These are phyloP conservation scores for Rhabdomys dilectus DNA, from an alignment of 2,113 vertebrate species.

Conservation along the genomic window DNA sequence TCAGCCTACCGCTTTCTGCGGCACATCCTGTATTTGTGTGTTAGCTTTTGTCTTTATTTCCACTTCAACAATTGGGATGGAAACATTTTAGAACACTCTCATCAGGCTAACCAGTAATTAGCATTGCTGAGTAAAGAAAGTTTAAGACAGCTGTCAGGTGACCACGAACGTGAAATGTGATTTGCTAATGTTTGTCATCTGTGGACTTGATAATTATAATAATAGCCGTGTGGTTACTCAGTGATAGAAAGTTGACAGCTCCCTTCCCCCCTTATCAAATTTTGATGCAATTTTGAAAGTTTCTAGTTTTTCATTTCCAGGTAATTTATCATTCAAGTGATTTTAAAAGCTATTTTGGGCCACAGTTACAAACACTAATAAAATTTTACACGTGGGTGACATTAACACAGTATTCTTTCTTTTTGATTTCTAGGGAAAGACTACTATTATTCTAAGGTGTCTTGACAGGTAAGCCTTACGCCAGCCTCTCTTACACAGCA, in stretches of 20 bases:
- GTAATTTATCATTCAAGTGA: slow-evolving; percentile 73
- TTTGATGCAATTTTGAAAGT: slow-evolving; percentile 73
- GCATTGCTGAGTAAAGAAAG: slow-evolving; percentile 58
- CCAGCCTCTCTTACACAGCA: slow-evolving; percentile 47
- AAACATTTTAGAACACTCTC: slow-evolving; percentile 70
- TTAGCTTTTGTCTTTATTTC: slow-evolving; percentile 78
- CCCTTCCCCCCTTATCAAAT: slow-evolving; percentile 78
- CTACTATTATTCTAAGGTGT: slow-evolving; percentile 94
- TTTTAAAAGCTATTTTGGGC: slow-evolving; percentile 75
- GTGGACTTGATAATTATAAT: slow-evolving; percentile 69
- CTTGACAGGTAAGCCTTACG: slow-evolving; percentile 93
- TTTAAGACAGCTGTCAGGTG: slow-evolving; percentile 79
- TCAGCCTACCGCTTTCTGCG: not conserved
- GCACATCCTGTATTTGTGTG: slow-evolving; percentile 74
- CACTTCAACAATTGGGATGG: slow-evolving; percentile 71
- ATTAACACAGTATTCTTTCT: slow-evolving; percentile 72
- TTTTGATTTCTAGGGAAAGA: slow-evolving; percentile 93
- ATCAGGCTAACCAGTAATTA: slow-evolving; percentile 72
- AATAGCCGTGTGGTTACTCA: slow-evolving; percentile 76
- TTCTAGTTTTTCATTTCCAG: slow-evolving; percentile 74
- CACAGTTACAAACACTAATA: slow-evolving; percentile 66
- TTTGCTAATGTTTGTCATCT: slow-evolving; percentile 76
- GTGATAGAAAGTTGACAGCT: slow-evolving; percentile 81
- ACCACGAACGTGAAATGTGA: slow-evolving; percentile 69
- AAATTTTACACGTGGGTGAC: slow-evolving; percentile 73